A percentile compares a stretch with the other conserved stretches of the same genome.
Evolutionary conservation across 2,113 vertebrate genomes (phyloP).

Genomic region (Brachyistius frenatus): DNA sequence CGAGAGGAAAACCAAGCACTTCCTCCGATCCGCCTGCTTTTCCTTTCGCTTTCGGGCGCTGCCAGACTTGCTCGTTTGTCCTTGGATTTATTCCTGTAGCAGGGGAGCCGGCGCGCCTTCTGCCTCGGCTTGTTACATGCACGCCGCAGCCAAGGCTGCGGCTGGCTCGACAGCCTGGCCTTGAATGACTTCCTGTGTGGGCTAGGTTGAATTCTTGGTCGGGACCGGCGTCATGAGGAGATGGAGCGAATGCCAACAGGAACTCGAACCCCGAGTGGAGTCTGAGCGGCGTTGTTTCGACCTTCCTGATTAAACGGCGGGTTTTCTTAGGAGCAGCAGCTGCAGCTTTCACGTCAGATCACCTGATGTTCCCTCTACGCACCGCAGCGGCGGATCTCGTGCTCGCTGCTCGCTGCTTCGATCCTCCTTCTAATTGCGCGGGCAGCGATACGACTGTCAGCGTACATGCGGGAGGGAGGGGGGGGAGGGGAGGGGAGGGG

Average conservation of each 20-base stretch:
- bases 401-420: neutral
- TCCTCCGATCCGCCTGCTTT: constrained; percentile 40
- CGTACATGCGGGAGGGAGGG: constrained; percentile 27
- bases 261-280: constrained; percentile 3
- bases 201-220: constrained; percentile 65
- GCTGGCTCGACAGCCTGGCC: constrained; percentile 54
- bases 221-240: constrained; percentile 41
- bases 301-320: constrained; percentile 18
- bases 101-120: constrained; percentile 56
- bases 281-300: constrained; percentile 32
- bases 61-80: constrained; percentile 72
- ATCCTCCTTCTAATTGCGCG: constrained; percentile 25
- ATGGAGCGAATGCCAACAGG: constrained; percentile 47
- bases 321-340: neutral
- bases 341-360: neutral
- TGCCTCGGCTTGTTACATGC: constrained; percentile 50
- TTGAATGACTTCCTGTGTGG: constrained; percentile 70
- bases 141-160: constrained; percentile 56
- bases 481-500: too few relatives aligned
- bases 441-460: constrained; percentile 35
- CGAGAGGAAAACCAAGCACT: constrained; percentile 34
- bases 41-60: constrained; percentile 40
- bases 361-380: neutral
- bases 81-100: constrained; percentile 68
- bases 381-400: too few relatives aligned